Conservation (phyloP, 2,888 invertebrate genomes). For the Caenorhabditis sp. region DNA sequence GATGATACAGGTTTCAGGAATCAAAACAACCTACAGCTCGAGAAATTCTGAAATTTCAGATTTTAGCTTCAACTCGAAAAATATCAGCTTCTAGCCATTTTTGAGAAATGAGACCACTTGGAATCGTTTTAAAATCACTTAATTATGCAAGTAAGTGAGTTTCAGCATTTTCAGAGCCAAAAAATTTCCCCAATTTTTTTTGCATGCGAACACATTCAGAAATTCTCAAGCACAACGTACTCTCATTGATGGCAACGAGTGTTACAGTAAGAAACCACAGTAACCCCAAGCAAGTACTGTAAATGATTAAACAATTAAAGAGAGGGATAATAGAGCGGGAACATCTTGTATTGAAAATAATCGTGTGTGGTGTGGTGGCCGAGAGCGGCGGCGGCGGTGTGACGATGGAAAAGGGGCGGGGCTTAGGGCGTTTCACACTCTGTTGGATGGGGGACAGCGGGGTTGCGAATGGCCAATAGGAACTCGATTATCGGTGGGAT, state of each 20-base stretch:
- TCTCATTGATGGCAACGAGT: not conserved
- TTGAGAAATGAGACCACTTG: not conserved
- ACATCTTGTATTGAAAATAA: not conserved
- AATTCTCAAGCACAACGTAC: not conserved
- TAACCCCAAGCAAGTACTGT: not conserved
- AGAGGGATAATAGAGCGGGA: too few species aligned
- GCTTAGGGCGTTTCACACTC: not conserved
- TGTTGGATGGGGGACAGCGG: not conserved
- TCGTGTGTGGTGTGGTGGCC: not conserved
- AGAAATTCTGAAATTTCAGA: not conserved
- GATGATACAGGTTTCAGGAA: not conserved
- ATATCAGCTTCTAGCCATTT: not conserved
- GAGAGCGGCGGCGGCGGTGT: slow-evolving; percentile 1
- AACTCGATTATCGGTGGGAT: too few species aligned
- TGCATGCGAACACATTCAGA: not conserved
- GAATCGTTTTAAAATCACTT: not conserved
- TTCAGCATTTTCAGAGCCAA: not conserved
- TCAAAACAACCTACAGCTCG: not conserved
- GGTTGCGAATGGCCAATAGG: not conserved
- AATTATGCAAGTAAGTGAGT: not conserved
- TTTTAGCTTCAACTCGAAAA: not conserved
- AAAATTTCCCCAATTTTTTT: not conserved
- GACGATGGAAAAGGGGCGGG: not conserved
- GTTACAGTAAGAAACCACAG: not conserved
- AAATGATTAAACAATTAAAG: too few species aligned